A percentile compares a stretch with the other conserved stretches of the same genome.
phyloP scores from a whole-genome alignment of 2,113 vertebrate species.

The Nymphicus hollandicus region DNA sequence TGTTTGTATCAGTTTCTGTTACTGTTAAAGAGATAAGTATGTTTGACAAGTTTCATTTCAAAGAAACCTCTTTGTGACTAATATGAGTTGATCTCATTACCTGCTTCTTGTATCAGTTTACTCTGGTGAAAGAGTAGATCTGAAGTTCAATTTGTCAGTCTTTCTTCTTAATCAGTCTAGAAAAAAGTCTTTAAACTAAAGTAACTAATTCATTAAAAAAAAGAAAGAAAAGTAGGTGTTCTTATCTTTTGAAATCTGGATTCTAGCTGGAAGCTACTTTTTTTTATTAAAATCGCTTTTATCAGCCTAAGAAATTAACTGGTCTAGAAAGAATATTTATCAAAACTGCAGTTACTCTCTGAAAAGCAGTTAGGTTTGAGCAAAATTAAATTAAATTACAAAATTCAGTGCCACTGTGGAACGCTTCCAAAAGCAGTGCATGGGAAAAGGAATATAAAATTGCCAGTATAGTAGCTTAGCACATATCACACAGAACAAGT shows the following conservation, averaged over 20 bases:
- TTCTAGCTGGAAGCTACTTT: neutral
- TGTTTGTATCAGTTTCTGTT: slow-evolving; percentile 24
- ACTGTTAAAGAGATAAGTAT: slow-evolving; percentile 29
- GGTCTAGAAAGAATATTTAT: slow-evolving; percentile 47
- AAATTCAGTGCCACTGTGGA: neutral
- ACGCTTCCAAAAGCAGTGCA: neutral
- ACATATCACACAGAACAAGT: neutral
- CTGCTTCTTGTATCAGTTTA: neutral
- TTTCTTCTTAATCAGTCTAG: slow-evolving; percentile 41
- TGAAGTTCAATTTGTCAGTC: slow-evolving; percentile 63
- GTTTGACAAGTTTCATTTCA: slow-evolving; percentile 55
- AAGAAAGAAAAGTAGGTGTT: neutral
- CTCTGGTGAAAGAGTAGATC: slow-evolving; percentile 36
- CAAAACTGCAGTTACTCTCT: slow-evolving; percentile 26
- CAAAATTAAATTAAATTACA: slow-evolving; percentile 42
- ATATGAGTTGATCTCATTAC: slow-evolving; percentile 56
- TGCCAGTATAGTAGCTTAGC: neutral
- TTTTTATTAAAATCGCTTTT: slow-evolving; percentile 47
- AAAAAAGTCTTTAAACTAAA: slow-evolving; percentile 35
- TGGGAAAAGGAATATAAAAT: neutral
- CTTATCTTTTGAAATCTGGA: slow-evolving; percentile 25
- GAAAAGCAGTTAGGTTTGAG: slow-evolving; percentile 21
- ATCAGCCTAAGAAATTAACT: slow-evolving; percentile 42
- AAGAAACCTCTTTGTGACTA: slow-evolving; percentile 43
- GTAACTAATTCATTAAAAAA: neutral